Evolutionary conservation across 2,888 invertebrate genomes (phyloP).

Genomic region (Lamellibrachia columna): DNA sequence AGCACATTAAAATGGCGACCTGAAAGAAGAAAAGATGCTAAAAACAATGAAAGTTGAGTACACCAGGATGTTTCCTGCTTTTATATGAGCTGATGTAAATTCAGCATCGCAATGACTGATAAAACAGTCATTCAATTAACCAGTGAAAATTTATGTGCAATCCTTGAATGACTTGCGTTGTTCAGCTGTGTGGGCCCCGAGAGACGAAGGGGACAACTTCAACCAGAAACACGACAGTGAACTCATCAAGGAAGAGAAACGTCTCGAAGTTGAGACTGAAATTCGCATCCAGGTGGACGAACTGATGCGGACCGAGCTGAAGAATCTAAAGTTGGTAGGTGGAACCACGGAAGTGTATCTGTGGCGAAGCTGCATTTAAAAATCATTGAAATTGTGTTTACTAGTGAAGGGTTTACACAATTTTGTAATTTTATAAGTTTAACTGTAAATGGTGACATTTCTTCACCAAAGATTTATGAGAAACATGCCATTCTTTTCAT

Average conservation of each 20-base stretch:
- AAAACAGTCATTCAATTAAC: no score
- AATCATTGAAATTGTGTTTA: neutral
- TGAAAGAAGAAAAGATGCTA: no score
- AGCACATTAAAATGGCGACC: no score
- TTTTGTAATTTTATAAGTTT: neutral
- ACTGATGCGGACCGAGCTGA: slow-evolving; percentile 71
- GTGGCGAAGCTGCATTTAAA: neutral
- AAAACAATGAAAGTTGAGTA: no score
- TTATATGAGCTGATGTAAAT: no score
- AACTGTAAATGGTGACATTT: neutral
- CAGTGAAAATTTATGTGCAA: no score
- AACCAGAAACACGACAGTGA: slow-evolving; percentile 82
- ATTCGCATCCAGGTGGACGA: slow-evolving; percentile 79
- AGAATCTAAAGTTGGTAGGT: slow-evolving; percentile 74
- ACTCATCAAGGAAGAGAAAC: slow-evolving; percentile 86
- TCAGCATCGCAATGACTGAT: no score
- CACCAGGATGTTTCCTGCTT: no score
- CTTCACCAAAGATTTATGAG: neutral
- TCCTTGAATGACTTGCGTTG: neutral
- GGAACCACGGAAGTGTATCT: neutral
- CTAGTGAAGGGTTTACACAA: neutral
- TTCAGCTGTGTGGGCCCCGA: slow-evolving; percentile 81
- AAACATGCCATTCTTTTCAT: neutral
- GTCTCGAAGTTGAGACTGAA: slow-evolving; percentile 83
- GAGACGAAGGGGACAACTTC: slow-evolving; percentile 79